A percentile compares a stretch with the other conserved stretches of the same genome.
These are phyloP conservation scores for Catocala nupta DNA, from an alignment of 2,888 invertebrate species.

Conservation along the genomic window DNA sequence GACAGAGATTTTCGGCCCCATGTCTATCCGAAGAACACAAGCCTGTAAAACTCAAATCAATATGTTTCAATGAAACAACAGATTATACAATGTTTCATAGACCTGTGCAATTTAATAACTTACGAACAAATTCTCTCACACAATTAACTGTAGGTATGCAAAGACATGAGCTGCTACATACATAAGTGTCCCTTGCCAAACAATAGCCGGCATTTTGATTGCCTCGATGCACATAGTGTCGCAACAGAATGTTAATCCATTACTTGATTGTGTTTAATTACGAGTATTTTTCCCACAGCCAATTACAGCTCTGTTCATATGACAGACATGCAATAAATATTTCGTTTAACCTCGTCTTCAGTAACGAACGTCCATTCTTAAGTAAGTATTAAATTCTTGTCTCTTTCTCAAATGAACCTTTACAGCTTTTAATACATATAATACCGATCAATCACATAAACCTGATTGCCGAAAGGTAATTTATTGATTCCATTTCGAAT, in stretches of 20 bases:
- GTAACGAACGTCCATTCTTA: constrained; percentile 31
- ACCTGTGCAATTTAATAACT: too few species aligned
- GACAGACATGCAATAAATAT: constrained; percentile 54
- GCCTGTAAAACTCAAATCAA: too few species aligned
- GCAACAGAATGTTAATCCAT: constrained; percentile 50
- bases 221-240: constrained; percentile 33
- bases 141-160: too few species aligned
- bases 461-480: constrained; percentile 9
- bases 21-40: too few species aligned
- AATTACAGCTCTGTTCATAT: constrained; percentile 51
- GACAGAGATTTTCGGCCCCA: too few species aligned
- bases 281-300: constrained; percentile 62
- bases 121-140: too few species aligned
- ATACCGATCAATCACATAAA: constrained; percentile 16
- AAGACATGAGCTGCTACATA: background rate
- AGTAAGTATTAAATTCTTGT: constrained; percentile 13
- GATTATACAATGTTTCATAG: too few species aligned
- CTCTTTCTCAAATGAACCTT: constrained; percentile 11
- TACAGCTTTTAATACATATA: background rate
- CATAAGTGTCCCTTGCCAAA: background rate
- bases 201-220: constrained; percentile 10
- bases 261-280: constrained; percentile 61
- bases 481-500: background rate
- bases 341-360: constrained; percentile 41
- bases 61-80: too few species aligned